Base-by-base conservation (phyloP, 2,113 vertebrate species). In the Spizaetus ornatus region DNA sequence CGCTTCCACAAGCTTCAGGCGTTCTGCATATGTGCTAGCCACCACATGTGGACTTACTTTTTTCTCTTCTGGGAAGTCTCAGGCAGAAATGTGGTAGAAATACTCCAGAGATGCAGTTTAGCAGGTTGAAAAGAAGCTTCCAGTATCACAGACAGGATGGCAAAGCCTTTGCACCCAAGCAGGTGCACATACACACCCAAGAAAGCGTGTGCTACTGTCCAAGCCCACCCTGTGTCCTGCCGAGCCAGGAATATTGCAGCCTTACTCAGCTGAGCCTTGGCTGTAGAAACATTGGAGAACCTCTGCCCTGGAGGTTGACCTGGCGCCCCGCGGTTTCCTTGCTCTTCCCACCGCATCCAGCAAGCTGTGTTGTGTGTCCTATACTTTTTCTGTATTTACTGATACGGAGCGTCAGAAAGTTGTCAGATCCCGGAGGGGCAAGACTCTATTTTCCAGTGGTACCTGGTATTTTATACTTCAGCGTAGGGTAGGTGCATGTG, bases 111-210 rank as follows among this genome's bases (percentile, higher is more conserved):
- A 65, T 52, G 12, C 45, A 14, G 18, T 55, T 63, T 3, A 3
- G 3, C 29, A 47, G 38, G 27, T 58, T 56, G 71, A 32, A 79
- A 74, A 71, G 47, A 53, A 82, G 53, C 29, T 59, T 77, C n/a
- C 42, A 22, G 19, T 47, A 45, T 61, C 59, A 66, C 34, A 61
- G 43, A 22, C 10, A 47, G 34, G 17, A 15, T 50, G 45, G 20
- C 31, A 61, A 50, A 56, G 56, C 19, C 29, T 45, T 85, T 1
- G 2, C 21, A 36, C 18, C 17, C 63, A 48, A 23, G 26, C 27
- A 70, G 59, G 43, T 81, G 26, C 34, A 47, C 11, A 2, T 52
- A 23, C 10, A 47, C 27, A 13, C 59, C 12, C 0, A 0, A 82
- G 73, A 70, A 26, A 73, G 21, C 1, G 2, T 72, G 15, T 82